Base-by-base conservation (phyloP, 64 coral and sea anemone genomes). In the Montipora foliosa region DNA sequence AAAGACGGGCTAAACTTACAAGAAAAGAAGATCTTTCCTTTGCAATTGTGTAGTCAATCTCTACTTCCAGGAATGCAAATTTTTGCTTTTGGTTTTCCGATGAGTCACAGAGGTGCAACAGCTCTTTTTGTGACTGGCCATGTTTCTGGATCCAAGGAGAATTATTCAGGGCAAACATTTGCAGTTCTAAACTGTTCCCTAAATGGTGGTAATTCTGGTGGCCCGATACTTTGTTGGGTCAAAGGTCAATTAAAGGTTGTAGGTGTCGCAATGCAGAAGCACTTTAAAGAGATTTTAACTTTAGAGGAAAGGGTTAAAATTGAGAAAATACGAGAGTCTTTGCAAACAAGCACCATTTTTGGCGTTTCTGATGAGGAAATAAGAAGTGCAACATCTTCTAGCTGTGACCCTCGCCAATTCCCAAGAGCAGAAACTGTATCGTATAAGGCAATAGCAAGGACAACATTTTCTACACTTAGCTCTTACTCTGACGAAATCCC, bases 241-340 rank as follows among this genome's bases (percentile, higher is more conserved):
- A 8, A 16, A 8, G 17, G 17, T 79, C 48, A 79, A 21, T 21
- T 52, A 19, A 79, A 20, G 78, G 78, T 79, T 4, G 78, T 55
- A 52, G 78, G 78, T 55, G 49, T 79, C 19, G 78, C 48, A 6
- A 57, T 19, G 55, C 48, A 79, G 78, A 79, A 79, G n/a, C 78
- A 79, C 6, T 53, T 79, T 1, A 79, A 79, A 53, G 4, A 53
- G 15, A 79, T 53, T 79, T 49, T 79, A 0, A 79, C 78, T 4
- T 53, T 22, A 17, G 78, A 79, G 0, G 78, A 79, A 21, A 53
- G 47, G 48, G 24, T 25, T 0, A 25, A 25, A 25, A 25, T 25
- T 25, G 24, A 25, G 24, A 25, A 25, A 25, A 25, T 25, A 25
- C 24, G 24, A 25, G 24, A 25, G 24, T 25, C 24, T 25, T 25